Percentiles rank a stretch among this genome's conserved stretches.
These are phyloP conservation scores for Achroia grisella DNA, from an alignment of 1,140 invertebrate genomes.

Conservation along the genomic window DNA sequence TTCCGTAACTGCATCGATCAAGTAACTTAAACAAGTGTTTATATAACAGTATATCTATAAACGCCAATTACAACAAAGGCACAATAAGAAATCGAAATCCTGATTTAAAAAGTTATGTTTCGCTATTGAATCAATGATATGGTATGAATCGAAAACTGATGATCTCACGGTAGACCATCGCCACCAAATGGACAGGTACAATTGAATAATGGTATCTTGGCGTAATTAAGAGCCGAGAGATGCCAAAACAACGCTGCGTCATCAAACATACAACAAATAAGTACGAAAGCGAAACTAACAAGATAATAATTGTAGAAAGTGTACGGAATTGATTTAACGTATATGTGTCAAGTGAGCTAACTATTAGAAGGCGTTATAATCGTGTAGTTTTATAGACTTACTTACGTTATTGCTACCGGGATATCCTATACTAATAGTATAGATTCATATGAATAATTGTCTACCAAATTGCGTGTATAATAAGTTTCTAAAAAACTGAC, in stretches of 20 bases:
- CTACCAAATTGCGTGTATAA: too few relatives aligned
- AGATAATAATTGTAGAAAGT: slow-evolving; percentile 52
- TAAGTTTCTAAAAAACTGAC: too few relatives aligned
- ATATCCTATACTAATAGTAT: background rate
- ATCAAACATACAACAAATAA: slow-evolving; percentile 25
- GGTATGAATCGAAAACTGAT: slow-evolving; percentile 3
- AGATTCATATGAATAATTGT: background rate
- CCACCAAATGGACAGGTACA: background rate
- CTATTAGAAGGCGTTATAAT: too few relatives aligned
- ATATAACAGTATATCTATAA: background rate
- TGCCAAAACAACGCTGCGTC: slow-evolving; percentile 13
- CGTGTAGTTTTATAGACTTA: too few relatives aligned
- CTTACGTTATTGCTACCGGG: background rate
- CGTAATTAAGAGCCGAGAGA: background rate
- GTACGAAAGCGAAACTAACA: slow-evolving; percentile 54
- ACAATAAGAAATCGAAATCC: too few relatives aligned
- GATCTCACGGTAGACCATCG: slow-evolving; percentile 1
- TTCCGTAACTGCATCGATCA: too few relatives aligned
- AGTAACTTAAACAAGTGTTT: background rate
- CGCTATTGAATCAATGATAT: slow-evolving; percentile 1
- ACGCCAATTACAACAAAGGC: background rate
- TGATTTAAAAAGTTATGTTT: too few relatives aligned
- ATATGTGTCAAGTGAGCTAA: slow-evolving; percentile 13
- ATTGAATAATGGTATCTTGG: slow-evolving; percentile 1
- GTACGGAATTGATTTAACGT: slow-evolving; percentile 44